These are phyloP conservation scores for Falco punctatus DNA, from an alignment of 2,113 vertebrate species.

Conservation along the genomic window DNA sequence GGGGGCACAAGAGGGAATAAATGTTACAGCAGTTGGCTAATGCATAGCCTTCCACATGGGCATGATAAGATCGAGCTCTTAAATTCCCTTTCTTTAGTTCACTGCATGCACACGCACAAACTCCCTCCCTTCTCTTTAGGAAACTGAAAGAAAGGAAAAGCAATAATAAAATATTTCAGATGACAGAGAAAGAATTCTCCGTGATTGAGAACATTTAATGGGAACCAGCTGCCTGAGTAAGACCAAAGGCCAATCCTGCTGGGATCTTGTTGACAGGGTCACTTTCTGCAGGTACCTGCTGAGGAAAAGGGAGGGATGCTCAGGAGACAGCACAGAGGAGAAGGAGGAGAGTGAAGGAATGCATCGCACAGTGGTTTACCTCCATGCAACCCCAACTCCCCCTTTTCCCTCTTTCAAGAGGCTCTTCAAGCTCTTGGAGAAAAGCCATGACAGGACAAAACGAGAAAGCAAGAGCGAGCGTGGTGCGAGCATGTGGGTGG, in stretches of 20 bases:
- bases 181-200: constrained; percentile 46
- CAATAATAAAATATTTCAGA: constrained; percentile 59
- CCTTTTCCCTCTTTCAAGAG: neutral
- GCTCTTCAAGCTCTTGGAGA: constrained; percentile 9
- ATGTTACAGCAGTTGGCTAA: neutral
- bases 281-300: constrained; percentile 57
- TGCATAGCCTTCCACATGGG: neutral
- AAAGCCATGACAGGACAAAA: neutral
- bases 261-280: constrained; percentile 47
- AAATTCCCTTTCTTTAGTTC: constrained; percentile 23
- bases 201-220: constrained; percentile 46
- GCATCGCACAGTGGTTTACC: neutral
- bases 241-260: constrained; percentile 53
- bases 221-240: constrained; percentile 56
- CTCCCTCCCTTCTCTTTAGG: constrained; percentile 22
- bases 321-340: neutral
- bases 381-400: neutral
- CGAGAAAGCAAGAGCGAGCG: neutral
- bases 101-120: neutral
- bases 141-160: constrained; percentile 43
- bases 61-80: neutral
- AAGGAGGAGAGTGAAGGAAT: constrained; percentile 20
- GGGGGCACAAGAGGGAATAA: neutral
- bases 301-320: constrained; percentile 47
- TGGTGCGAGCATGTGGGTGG: neutral